Percentiles rank a stretch among this genome's conserved stretches.
phyloP scores from a whole-genome alignment of 2,888 invertebrate genomes.

The Phengaris arion region DNA sequence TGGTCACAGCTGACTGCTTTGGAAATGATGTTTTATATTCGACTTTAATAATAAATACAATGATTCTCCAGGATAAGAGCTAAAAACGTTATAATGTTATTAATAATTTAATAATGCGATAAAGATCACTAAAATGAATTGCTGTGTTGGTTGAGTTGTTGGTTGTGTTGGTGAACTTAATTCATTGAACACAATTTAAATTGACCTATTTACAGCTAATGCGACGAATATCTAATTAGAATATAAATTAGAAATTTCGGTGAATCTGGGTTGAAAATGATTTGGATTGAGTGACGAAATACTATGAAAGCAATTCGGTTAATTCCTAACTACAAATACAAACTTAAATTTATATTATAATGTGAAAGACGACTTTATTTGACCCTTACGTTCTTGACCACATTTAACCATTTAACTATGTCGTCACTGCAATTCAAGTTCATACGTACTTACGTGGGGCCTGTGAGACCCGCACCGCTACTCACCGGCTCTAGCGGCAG shows the following conservation, averaged over 20 bases:
- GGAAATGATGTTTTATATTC: too few relatives aligned
- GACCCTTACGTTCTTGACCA: too few relatives aligned
- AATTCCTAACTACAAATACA: not conserved
- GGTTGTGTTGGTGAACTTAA: not conserved
- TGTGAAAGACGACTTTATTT: too few relatives aligned
- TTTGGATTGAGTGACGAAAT: not conserved
- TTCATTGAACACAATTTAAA: not conserved
- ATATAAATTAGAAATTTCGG: not conserved
- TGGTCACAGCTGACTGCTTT: too few relatives aligned
- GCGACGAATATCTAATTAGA: constrained; percentile 2
- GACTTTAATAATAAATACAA: too few relatives aligned
- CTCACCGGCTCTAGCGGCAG: constrained; percentile 61
- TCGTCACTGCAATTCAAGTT: not conserved
- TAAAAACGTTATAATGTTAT: too few relatives aligned
- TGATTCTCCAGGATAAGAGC: too few relatives aligned
- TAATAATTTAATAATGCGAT: too few relatives aligned
- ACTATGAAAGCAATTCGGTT: not conserved
- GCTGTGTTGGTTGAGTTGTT: not conserved
- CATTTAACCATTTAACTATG: too few relatives aligned
- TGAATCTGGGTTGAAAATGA: not conserved
- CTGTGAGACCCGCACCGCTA: not conserved
- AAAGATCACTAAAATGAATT: too few relatives aligned
- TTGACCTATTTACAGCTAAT: not conserved
- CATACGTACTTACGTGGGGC: not conserved
- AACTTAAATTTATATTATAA: too few relatives aligned